Evolutionary conservation across 2,888 invertebrate species (phyloP), one percentile per base, ranked within the genome.

Genomic region (Malthinus seriepunctatus): DNA sequence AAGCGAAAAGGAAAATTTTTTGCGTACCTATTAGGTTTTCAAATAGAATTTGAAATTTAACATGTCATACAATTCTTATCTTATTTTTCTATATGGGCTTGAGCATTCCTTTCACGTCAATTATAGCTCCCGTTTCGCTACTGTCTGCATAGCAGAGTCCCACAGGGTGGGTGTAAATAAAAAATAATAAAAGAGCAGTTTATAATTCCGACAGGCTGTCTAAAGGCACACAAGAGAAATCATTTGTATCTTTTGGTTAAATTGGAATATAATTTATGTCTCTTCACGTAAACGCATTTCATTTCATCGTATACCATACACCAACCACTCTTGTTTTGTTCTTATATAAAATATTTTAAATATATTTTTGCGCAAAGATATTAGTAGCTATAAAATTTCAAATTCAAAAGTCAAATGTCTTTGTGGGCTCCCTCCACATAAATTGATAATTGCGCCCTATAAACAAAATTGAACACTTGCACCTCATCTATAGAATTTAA

Each of bases 181-280:
- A 63, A 60, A 63, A 62, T 56, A 63, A 62, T 63, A 63, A 59
- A 56, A 62, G 61, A 60, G 62, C 58, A 58, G 58, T 55, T 58
- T 62, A 62, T 65, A 65, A 65, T 65, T 65, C 63, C 60, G 63
- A 63, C 62, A 62, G 63, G 59, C 62, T 61, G 62, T 62, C 60
- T 56, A 63, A 65, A 63, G 58, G 63, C 63, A 58, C 64, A 59
- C 64, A 52, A 56, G 64, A 65, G 64, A 65, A 65, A 65, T 65
- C 63, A 63, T 61, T 59, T 62, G 63, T 64, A 60, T 56, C 60
- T 60, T 56, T 60, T 51, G 39, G 42, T 60, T 56, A 60, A 60
- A 60, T 60, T 60, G 55, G 56, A 60, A 47, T 56, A 56, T 60
- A 60, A 60, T 56, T 60, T 60, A 60, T 60, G 56, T 56, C 55